phyloP scores from a whole-genome alignment of 2,113 vertebrate genomes.

The Amphiprion ocellaris region DNA sequence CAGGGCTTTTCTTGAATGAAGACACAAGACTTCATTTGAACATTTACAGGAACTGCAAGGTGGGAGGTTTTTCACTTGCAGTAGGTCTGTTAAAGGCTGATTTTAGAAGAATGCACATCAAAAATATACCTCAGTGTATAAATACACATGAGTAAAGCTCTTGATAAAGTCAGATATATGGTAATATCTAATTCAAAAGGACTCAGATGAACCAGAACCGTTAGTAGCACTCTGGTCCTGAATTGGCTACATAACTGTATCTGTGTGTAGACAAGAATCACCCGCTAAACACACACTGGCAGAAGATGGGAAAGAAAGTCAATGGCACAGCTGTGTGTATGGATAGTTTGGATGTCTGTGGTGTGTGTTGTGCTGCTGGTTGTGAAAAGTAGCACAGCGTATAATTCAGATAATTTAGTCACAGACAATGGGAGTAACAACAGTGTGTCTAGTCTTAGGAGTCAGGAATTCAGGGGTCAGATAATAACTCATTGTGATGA shows the following conservation, averaged over 20 bases:
- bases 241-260: neutral
- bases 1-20: neutral
- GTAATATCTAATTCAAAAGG: neutral
- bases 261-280: neutral
- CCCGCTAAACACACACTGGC: neutral
- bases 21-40: neutral
- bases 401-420: slow-evolving; percentile 40
- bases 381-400: slow-evolving; percentile 35
- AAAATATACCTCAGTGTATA: too few species aligned
- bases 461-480: slow-evolving; percentile 37
- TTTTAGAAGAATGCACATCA: neutral
- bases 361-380: slow-evolving; percentile 18
- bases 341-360: slow-evolving; percentile 25
- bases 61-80: neutral
- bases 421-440: slow-evolving; percentile 18
- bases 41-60: neutral
- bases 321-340: neutral
- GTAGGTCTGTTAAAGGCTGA: neutral
- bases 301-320: neutral
- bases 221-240: neutral
- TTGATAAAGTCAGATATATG: too few species aligned
- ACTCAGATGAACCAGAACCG: neutral
- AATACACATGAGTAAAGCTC: too few species aligned
- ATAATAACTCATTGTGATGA: slow-evolving; percentile 15
- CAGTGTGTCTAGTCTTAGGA: slow-evolving; percentile 2